Conservation (phyloP, 2,797 vertebrate species). For the Sparus aurata region DNA sequence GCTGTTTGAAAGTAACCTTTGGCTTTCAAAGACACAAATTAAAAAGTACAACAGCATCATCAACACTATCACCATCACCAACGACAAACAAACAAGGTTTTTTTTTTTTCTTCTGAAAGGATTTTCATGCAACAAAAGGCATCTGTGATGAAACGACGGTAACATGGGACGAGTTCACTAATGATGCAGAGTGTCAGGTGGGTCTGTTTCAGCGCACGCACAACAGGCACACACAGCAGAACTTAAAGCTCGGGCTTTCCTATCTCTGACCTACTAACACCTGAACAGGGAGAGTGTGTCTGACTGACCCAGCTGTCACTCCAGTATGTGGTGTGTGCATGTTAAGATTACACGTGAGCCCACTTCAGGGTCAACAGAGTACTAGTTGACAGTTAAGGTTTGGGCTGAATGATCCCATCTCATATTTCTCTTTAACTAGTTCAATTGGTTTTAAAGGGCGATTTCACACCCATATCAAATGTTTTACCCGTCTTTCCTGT, state of each 20-base stretch:
- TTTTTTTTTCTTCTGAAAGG: slow-evolving; percentile 40
- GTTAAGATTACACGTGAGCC: slow-evolving; percentile 44
- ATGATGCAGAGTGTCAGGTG: slow-evolving; percentile 61
- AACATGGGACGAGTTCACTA: slow-evolving; percentile 67
- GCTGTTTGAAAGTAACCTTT: slow-evolving; percentile 83
- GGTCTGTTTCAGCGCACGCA: slow-evolving; percentile 38
- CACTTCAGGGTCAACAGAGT: slow-evolving; percentile 30
- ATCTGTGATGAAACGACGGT: slow-evolving; percentile 79
- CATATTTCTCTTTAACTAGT: slow-evolving; percentile 35
- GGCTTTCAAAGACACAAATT: slow-evolving; percentile 80
- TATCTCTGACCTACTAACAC: slow-evolving; percentile 50
- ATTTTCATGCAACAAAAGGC: slow-evolving; percentile 86
- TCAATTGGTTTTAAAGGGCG: slow-evolving; percentile 36
- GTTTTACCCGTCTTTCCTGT: too few relatives aligned
- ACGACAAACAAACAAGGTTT: slow-evolving; percentile 66
- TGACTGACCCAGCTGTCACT: slow-evolving; percentile 52
- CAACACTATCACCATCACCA: slow-evolving; percentile 70
- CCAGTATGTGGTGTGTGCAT: slow-evolving; percentile 16
- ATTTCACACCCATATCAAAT: too few relatives aligned
- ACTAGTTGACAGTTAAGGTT: slow-evolving; percentile 31
- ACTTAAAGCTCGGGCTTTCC: slow-evolving; percentile 52
- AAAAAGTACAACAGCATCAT: slow-evolving; percentile 76
- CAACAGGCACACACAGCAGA: slow-evolving; percentile 47
- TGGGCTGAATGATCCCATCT: slow-evolving; percentile 54
- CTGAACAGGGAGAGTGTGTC: slow-evolving; percentile 39